These are phyloP conservation scores for Prionailurus bengalensis DNA, from an alignment of 2,113 vertebrate genomes.

Conservation along the genomic window DNA sequence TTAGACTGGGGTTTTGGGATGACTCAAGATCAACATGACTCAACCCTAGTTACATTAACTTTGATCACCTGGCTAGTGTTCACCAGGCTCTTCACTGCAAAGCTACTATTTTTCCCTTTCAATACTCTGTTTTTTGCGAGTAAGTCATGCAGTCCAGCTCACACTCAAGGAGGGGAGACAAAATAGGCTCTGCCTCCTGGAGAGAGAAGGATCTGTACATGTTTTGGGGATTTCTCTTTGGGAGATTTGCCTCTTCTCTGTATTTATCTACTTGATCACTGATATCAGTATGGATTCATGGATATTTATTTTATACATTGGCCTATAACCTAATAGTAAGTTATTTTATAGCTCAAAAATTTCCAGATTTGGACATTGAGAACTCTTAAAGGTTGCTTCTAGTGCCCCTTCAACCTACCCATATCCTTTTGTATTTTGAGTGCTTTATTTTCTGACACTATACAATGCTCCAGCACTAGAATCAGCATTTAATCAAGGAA, in stretches of 20 bases:
- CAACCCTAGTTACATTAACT: background rate
- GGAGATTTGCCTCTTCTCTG: background rate
- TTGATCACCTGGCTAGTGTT: background rate
- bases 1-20: background rate
- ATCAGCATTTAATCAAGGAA: slow-evolving; percentile 47
- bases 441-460: slow-evolving; percentile 1
- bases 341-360: background rate
- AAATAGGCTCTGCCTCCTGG: background rate
- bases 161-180: background rate
- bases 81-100: background rate
- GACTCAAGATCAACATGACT: background rate
- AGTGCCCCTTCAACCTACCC: background rate
- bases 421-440: slow-evolving; percentile 37
- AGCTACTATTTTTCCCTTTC: background rate
- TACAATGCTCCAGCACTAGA: background rate
- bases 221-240: background rate
- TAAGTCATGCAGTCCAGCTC: background rate
- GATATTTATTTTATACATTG: slow-evolving; percentile 31
- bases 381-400: background rate
- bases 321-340: background rate
- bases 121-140: background rate
- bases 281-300: background rate
- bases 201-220: background rate
- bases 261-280: background rate
- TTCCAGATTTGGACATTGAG: background rate